Conservation (phyloP, 2,113 vertebrate species). For the Neoarius graeffei region DNA sequence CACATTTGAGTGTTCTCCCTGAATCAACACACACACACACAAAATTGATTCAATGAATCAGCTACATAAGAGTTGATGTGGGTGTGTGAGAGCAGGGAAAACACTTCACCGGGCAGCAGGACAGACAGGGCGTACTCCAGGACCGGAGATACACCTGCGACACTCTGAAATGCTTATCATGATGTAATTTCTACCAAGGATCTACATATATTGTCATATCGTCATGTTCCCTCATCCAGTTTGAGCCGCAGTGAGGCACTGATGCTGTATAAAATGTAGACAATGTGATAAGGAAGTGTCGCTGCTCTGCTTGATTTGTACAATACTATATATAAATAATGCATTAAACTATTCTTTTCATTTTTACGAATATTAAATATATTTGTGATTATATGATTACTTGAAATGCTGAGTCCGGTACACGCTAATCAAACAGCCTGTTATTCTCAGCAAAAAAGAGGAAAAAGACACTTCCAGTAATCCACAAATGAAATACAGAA, state of each 20-base stretch:
- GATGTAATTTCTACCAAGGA: background rate
- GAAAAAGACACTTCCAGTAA: background rate
- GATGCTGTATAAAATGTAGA: background rate
- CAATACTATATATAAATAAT: background rate
- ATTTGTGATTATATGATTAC: background rate
- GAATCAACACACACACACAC: too few relatives aligned
- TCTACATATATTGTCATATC: too few relatives aligned
- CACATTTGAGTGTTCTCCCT: too few relatives aligned
- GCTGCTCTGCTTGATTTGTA: background rate
- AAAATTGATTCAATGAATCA: background rate
- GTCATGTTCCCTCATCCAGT: too few relatives aligned
- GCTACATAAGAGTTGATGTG: background rate
- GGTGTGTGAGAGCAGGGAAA: background rate
- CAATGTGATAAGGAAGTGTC: background rate
- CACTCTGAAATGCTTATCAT: background rate
- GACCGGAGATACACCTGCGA: background rate
- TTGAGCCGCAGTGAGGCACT: background rate
- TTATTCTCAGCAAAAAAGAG: background rate
- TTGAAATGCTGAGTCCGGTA: background rate
- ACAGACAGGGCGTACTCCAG: background rate
- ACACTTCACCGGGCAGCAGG: background rate
- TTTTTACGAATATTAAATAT: too few relatives aligned
- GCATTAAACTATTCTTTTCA: background rate
- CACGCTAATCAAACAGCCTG: background rate
- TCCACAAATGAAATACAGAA: background rate